These are phyloP conservation scores for Pygoscelis adeliae DNA, from an alignment of 2,113 vertebrate genomes.

Conservation along the genomic window DNA sequence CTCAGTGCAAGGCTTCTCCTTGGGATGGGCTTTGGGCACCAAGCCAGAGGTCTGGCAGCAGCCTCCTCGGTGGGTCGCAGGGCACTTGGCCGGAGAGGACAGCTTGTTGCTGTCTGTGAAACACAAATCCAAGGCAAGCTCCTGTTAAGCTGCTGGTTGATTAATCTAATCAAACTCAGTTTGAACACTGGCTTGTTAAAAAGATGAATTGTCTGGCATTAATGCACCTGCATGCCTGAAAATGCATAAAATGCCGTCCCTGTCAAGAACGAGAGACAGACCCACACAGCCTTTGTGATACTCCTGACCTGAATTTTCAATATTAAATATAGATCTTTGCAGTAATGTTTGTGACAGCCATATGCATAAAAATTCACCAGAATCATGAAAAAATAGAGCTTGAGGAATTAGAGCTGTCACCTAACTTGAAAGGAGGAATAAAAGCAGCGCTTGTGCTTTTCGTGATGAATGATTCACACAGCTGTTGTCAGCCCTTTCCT, in stretches of 20 bases:
- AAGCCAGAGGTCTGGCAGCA: background rate
- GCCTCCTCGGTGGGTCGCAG: accelerated
- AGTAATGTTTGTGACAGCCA: background rate
- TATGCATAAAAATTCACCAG: background rate
- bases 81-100: background rate
- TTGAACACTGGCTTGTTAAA: background rate
- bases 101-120: background rate
- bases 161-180: background rate
- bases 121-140: background rate
- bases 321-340: background rate
- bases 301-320: background rate
- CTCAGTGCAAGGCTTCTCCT: too few relatives aligned
- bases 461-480: accelerated
- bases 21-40: accelerated
- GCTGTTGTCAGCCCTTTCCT: background rate
- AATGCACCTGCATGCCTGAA: background rate
- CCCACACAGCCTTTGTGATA: background rate
- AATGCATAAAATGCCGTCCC: background rate
- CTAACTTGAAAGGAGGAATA: background rate
- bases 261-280: background rate
- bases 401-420: background rate
- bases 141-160: background rate
- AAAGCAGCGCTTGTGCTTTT: background rate
- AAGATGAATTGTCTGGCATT: background rate
- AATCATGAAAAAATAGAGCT: background rate